A percentile compares a stretch with the other conserved stretches of the same genome.
These are phyloP conservation scores for Cataglyphis altisquamis DNA, from an alignment of 2,888 invertebrate species.

Conservation along the genomic window DNA sequence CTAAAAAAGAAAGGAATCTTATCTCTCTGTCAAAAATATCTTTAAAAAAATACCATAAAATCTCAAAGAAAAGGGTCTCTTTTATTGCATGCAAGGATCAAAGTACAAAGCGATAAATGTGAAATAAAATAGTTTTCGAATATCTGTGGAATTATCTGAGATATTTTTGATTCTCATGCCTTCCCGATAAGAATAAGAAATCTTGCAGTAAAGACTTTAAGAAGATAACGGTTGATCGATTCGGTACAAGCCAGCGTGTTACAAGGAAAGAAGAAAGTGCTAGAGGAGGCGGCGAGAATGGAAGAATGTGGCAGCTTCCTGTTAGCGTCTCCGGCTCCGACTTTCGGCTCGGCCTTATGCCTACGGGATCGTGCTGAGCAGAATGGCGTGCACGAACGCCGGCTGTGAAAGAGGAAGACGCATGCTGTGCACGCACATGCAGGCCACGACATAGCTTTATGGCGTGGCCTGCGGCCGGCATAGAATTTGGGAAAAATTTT, in stretches of 20 bases:
- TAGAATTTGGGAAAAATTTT: constrained; percentile 31
- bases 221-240: constrained; percentile 36
- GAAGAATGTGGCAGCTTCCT: constrained; percentile 80
- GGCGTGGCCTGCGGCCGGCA: background rate
- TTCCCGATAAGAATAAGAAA: constrained; percentile 11
- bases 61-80: background rate
- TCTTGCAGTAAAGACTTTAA: background rate
- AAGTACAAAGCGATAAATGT: background rate
- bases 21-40: background rate
- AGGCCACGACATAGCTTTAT: constrained; percentile 6
- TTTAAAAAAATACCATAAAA: background rate
- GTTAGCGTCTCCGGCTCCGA: constrained; percentile 66
- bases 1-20: background rate
- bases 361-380: constrained; percentile 41
- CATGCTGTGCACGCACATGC: constrained; percentile 52
- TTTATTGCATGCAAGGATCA: background rate
- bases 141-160: background rate
- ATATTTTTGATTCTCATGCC: background rate
- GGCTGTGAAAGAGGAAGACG: constrained; percentile 57
- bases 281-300: constrained; percentile 29
- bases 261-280: constrained; percentile 61
- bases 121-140: background rate
- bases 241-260: constrained; percentile 27
- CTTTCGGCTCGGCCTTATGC: constrained; percentile 33
- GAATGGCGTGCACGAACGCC: constrained; percentile 46